Conservation (phyloP, 2,797 vertebrate species). For the Glyptemys insculpta region DNA sequence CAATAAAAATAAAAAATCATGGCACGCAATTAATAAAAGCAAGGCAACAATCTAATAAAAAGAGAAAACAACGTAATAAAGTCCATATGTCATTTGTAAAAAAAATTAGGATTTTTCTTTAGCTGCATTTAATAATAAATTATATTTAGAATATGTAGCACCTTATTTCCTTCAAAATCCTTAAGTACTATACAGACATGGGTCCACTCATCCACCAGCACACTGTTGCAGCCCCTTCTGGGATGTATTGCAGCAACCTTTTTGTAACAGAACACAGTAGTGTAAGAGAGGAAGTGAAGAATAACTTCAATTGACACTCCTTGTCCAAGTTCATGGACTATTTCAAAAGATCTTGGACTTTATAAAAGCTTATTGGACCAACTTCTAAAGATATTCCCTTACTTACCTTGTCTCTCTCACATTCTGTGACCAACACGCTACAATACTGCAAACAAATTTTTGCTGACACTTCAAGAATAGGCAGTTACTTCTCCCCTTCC, state of each 20-base stretch:
- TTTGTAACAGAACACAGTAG: not conserved
- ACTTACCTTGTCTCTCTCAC: too few relatives aligned
- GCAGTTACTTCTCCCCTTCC: not conserved
- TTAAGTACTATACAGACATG: not conserved
- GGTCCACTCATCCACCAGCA: not conserved
- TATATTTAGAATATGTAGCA: not conserved
- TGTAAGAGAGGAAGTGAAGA: not conserved
- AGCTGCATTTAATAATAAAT: not conserved
- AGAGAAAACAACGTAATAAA: not conserved
- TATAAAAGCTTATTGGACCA: not conserved
- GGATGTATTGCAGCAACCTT: not conserved
- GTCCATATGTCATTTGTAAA: constrained; percentile 17
- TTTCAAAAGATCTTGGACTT: not conserved
- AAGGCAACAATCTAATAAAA: constrained; percentile 9
- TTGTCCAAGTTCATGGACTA: not conserved
- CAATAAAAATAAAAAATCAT: not conserved
- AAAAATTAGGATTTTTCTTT: not conserved
- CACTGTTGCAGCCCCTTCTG: not conserved
- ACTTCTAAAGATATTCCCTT: not conserved
- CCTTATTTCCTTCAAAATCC: not conserved
- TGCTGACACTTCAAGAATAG: not conserved
- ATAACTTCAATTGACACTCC: not conserved
- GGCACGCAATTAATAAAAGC: not conserved
- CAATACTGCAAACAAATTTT: not conserved
- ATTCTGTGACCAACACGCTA: too few relatives aligned